phyloP scores from a whole-genome alignment of 2,888 invertebrate species.

The Ashinkailepas kermadecensis region DNA sequence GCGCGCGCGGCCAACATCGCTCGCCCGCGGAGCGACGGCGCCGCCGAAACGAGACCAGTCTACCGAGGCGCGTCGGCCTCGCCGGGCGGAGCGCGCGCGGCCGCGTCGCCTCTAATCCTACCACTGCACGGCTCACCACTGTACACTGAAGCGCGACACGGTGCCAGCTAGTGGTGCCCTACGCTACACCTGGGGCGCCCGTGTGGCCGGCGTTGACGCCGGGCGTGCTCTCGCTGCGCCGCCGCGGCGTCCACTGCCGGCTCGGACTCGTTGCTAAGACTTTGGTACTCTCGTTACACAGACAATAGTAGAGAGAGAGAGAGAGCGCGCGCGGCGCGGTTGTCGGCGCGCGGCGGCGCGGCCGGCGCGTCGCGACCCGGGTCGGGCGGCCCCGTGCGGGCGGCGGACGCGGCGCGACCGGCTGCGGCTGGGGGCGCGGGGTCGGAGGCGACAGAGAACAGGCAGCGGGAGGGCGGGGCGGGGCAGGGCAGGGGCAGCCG shows the following conservation, averaged over 20 bases:
- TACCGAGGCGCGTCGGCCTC: neutral
- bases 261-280: constrained; percentile 17
- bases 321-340: neutral
- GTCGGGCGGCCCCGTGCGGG: neutral
- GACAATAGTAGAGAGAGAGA: neutral
- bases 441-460: neutral
- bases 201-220: neutral
- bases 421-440: neutral
- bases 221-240: too few species aligned
- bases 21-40: neutral
- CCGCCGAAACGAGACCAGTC: neutral
- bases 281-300: constrained; percentile 17
- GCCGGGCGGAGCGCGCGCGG: neutral
- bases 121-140: neutral
- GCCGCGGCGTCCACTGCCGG: neutral
- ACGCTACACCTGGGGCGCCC: neutral
- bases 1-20: neutral
- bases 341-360: neutral
- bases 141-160: neutral
- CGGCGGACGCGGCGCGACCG: neutral
- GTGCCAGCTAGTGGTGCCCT: neutral
- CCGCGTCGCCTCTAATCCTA: neutral
- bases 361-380: neutral
- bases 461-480: neutral
- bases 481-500: neutral